Base-by-base conservation (phyloP, 1,140 invertebrate species). In the Cepaea nemoralis region DNA sequence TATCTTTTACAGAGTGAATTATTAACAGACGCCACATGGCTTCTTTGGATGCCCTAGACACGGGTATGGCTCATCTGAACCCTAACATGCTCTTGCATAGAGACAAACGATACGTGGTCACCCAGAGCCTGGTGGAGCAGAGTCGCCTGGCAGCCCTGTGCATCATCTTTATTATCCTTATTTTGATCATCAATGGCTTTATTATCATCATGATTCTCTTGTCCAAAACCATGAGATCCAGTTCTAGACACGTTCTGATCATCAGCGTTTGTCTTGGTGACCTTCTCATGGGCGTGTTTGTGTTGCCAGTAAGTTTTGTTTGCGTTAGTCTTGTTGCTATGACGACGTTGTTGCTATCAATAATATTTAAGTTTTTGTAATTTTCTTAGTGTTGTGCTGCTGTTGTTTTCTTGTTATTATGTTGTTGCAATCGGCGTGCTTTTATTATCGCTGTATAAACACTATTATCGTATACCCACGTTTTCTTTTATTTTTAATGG, bases 211-310 rank as follows among this genome's bases (percentile, higher is more conserved):
- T 83, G 35, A 83, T 83, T 63, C 33, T 83, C 42, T 33, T 45
- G 75, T 83, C 83, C 24, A 83, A 79, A 67, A 74, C 48, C 19
- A 48, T 81, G 76, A 40, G 83, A 35, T 74, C 79, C 31, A 81
- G 75, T 73, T 83, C 83, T 45, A 77, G 80, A 45, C 83, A 83
- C 59, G 45, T 83, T 39, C 80, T 83, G 12, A 83, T 83, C 55
- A 40, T 83, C 35, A 83, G 76, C 55, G 80, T 83, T 12, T 80
- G 79, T 31, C 33, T 81, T 24, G 83, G 74, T 10, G 83, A 83
- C 69, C 67, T 83, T 0, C 37, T 83, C 16, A 80, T 81, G 76
- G 79, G 77, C 12, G 45, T 83, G 24, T 70, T 83, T 63, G 80
- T 83, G 22, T 55, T 83, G 45, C 83, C 83, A 31, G 45, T 83